A percentile compares a stretch with the other conserved stretches of the same genome.
phyloP scores from a whole-genome alignment of 2,888 invertebrate species.

The Abscondita cerata region DNA sequence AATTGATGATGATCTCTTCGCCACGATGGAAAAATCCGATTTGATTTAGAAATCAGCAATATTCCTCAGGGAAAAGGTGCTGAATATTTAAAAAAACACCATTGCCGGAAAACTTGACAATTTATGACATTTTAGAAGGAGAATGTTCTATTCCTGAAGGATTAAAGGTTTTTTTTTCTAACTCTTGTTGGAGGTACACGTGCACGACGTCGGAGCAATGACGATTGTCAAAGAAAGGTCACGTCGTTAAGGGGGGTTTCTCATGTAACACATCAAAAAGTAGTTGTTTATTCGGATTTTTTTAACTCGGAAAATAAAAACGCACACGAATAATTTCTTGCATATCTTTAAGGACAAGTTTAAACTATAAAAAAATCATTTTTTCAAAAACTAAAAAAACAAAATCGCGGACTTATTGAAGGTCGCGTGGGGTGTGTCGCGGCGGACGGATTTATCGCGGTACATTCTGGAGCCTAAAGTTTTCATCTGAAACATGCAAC shows the following conservation, averaged over 20 bases:
- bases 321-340: not conserved
- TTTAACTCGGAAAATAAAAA: not conserved
- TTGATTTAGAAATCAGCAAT: not conserved
- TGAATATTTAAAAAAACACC: not conserved
- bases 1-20: not conserved
- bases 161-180: not conserved
- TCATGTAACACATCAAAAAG: no score
- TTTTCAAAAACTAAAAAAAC: no score
- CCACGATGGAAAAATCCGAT: not conserved
- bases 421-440: no score
- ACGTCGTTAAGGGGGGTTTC: not conserved
- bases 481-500: no score
- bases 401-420: no score
- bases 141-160: not conserved
- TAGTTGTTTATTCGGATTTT: no score
- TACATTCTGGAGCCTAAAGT: no score
- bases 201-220: not conserved
- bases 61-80: not conserved
- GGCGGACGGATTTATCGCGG: no score
- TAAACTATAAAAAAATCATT: no score
- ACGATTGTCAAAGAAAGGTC: not conserved
- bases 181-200: not conserved
- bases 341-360: no score
- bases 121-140: not conserved
- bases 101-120: not conserved